Conservation (phyloP, 2,797 vertebrate species). For the Cephalopachus bancanus region DNA sequence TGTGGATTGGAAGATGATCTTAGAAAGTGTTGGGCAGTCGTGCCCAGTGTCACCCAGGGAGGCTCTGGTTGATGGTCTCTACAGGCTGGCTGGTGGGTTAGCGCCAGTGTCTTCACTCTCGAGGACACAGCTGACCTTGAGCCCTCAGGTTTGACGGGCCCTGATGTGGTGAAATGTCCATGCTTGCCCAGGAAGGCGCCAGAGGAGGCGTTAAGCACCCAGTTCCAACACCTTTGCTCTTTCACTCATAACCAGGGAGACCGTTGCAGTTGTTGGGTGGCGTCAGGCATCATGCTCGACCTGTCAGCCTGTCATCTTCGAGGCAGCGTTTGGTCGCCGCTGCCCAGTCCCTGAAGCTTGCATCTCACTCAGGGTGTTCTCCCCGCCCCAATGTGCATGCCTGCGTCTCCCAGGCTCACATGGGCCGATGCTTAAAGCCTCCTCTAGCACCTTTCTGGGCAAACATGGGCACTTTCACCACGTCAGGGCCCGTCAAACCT, state of each 20-base stretch:
- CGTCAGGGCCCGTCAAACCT: rapidly evolving
- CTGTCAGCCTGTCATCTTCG: neutral
- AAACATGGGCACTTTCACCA: neutral
- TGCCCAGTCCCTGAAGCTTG: neutral
- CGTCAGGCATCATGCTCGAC: rapidly evolving
- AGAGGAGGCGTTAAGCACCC: neutral
- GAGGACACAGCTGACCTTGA: rapidly evolving
- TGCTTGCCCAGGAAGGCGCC: neutral
- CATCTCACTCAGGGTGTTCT: rapidly evolving
- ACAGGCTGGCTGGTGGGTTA: no score
- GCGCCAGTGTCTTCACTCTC: neutral
- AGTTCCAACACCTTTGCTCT: neutral
- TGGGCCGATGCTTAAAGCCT: neutral
- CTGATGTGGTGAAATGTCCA: rapidly evolving
- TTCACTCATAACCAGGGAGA: rapidly evolving
- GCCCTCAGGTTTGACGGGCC: rapidly evolving
- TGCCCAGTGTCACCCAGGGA: neutral
- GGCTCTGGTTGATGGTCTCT: rapidly evolving
- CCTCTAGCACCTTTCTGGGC: neutral
- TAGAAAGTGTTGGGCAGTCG: rapidly evolving
- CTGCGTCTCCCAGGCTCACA: neutral
- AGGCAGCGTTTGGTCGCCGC: neutral
- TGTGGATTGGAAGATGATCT: neutral
- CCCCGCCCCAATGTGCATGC: rapidly evolving
- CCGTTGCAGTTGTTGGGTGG: rapidly evolving